A percentile compares a stretch with the other conserved stretches of the same genome.
Conservation (phyloP, 2,888 invertebrate genomes). For the Machimus atricapillus region DNA sequence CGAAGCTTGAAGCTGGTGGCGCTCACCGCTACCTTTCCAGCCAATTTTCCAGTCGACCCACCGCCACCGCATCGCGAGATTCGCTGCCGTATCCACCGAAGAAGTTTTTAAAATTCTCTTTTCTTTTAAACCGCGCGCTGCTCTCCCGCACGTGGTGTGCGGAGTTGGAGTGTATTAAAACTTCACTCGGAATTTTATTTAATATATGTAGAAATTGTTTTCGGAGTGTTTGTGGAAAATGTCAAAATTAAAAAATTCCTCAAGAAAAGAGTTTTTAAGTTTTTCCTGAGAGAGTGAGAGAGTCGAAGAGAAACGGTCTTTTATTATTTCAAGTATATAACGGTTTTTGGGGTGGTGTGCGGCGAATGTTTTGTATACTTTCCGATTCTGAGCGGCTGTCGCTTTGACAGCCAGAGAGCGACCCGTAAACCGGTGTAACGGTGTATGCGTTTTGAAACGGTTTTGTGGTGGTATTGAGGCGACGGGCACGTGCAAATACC, state of each 20-base stretch:
- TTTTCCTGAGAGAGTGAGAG: background rate
- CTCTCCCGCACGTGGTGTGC: slow-evolving; percentile 2
- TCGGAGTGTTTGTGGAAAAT: background rate
- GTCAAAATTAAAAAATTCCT: slow-evolving; percentile 31
- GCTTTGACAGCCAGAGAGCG: slow-evolving; percentile 18
- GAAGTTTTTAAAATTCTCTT: background rate
- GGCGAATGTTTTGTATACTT: slow-evolving; percentile 47
- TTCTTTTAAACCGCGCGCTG: background rate
- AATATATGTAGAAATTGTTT: background rate
- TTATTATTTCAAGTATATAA: slow-evolving; percentile 13
- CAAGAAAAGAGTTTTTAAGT: background rate
- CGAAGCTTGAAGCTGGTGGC: background rate
- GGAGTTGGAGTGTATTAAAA: background rate
- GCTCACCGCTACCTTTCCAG: background rate
- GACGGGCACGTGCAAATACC: slow-evolving; percentile 35
- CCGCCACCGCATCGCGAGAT: too few species aligned
- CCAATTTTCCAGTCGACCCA: background rate
- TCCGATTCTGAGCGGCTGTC: background rate
- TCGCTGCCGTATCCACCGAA: background rate
- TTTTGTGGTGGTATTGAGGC: background rate
- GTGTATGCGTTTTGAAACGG: background rate
- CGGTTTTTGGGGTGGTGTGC: background rate
- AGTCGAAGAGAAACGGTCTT: background rate
- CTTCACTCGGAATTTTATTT: background rate
- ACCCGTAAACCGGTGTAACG: background rate